Percentiles rank a stretch among this genome's conserved stretches.
Conservation (phyloP, 1,140 invertebrate species). For the Diachasmimorpha longicaudata region DNA sequence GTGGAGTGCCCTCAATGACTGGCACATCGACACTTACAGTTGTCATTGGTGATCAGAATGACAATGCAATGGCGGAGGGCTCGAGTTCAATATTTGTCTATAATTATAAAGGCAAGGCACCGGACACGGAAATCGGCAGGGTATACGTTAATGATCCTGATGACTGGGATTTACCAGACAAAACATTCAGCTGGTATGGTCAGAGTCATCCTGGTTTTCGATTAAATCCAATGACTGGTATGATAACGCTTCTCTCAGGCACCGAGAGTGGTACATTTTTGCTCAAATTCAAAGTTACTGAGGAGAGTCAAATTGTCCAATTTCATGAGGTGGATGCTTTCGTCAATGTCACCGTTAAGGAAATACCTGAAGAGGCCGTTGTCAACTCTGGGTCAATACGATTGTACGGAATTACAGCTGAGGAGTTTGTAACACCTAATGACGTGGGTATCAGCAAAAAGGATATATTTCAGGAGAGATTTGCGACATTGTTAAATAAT, state of each 20-base stretch:
- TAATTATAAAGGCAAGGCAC: slow-evolving; percentile 81
- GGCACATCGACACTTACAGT: slow-evolving; percentile 80
- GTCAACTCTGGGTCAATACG: slow-evolving; percentile 88
- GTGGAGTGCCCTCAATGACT: slow-evolving; percentile 73
- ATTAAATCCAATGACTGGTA: slow-evolving; percentile 75
- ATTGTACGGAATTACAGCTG: slow-evolving; percentile 79
- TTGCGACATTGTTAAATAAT: slow-evolving; percentile 78
- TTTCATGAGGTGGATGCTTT: slow-evolving; percentile 75
- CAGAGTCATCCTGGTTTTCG: slow-evolving; percentile 68
- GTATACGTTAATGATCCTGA: slow-evolving; percentile 91
- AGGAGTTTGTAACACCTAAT: slow-evolving; percentile 80
- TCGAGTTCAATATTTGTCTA: slow-evolving; percentile 89
- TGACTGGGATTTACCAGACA: slow-evolving; percentile 93
- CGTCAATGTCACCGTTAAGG: slow-evolving; percentile 84
- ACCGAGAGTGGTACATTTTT: slow-evolving; percentile 73
- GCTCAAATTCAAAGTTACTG: slow-evolving; percentile 75
- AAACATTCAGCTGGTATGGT: slow-evolving; percentile 76
- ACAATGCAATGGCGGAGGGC: slow-evolving; percentile 83
- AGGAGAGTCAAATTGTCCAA: slow-evolving; percentile 61
- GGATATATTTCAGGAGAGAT: slow-evolving; percentile 71
- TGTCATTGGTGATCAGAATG: slow-evolving; percentile 90
- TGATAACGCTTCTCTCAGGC: slow-evolving; percentile 81
- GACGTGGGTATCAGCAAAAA: slow-evolving; percentile 74
- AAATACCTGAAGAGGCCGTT: slow-evolving; percentile 88
- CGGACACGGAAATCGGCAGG: slow-evolving; percentile 81